Base-by-base conservation (phyloP, 2,113 vertebrate genomes). In the Phodopus roborovskii region DNA sequence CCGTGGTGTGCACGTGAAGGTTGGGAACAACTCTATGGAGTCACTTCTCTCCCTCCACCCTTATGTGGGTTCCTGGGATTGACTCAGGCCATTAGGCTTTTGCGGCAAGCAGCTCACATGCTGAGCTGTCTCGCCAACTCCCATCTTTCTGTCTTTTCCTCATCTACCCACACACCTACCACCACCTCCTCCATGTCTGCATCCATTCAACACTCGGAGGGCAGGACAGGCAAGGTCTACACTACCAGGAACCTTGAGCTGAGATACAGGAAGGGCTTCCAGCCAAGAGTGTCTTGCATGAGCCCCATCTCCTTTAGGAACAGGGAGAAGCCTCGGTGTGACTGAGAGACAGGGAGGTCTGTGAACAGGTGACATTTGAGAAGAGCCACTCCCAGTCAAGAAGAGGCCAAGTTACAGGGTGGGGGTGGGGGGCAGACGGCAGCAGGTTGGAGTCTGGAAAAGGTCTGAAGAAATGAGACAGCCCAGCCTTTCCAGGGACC, bases 101-200 rank as follows among this genome's bases (percentile, higher is more conserved):
- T 33, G 26, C 20, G 39, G 26, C 39, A 30, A 84, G n/a, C 16
- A 64, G 16, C 30, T 64, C 33, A 30, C 39, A 45, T 1, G 60
- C 82, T 45, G 39, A 84, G 82, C 15, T 33, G 58, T 64, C 39
- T 45, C 2, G 7, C 58, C 39, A 64, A 20, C 15, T 19, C 22
- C 45, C 68, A 1, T 48, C 39, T 26, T 17, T 6, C 48, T 13
- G 53, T 3, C 2, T 13, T 7, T 7, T 7, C 7, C 6, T n/a
- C 36, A 60, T 19, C 36, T 36, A 28, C 1, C 7, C n/a, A 68
- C 33, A 19, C 68, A 4, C 58, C 26, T 13, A 28, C 16, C 64
- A 7, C 3, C 0, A 56, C 22, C 0, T 17, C 39, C 20, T 56
- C 74, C 45, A 53, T 3, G 12, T 48, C 42, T 90, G 39, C 28